A percentile compares a stretch with the other conserved stretches of the same genome.
Conservation (phyloP, 2,797 vertebrate species). For the Hybognathus amarus region DNA sequence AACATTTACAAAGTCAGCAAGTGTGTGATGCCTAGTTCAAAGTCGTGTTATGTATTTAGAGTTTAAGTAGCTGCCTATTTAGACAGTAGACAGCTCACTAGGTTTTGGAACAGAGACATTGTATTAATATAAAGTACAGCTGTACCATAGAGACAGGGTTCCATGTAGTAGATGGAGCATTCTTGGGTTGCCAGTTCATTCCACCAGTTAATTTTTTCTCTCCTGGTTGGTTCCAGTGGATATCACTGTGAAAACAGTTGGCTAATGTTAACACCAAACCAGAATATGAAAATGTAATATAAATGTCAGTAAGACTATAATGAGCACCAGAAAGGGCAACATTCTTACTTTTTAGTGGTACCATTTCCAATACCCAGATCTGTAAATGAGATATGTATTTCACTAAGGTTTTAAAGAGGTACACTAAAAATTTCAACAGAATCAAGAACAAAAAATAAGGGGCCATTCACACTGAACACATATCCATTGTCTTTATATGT, state of each 20-base stretch:
- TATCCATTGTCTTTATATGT: background rate
- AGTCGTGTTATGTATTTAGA: background rate
- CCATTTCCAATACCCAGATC: conserved; percentile 98
- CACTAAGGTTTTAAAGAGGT: background rate
- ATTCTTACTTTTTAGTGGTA: conserved; percentile 95
- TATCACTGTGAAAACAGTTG: conserved; percentile 82
- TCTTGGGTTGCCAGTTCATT: conserved; percentile 98
- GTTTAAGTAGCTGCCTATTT: background rate
- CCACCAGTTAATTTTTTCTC: conserved; percentile 98
- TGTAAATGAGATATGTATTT: conserved; percentile 63
- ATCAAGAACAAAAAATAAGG: background rate
- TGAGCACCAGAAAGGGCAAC: background rate
- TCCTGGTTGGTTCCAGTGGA: conserved; percentile 98
- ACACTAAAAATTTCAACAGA: background rate
- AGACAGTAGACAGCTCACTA: background rate
- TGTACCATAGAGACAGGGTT: conserved; percentile 96
- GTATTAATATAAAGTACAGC: background rate
- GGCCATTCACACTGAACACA: background rate
- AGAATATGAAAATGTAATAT: background rate
- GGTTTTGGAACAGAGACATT: background rate
- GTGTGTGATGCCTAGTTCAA: background rate
- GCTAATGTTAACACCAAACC: conserved; percentile 42
- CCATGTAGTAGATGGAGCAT: conserved; percentile 95
- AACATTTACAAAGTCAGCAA: background rate
- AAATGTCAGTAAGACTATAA: background rate